Percentiles rank a stretch among this genome's conserved stretches.
These are phyloP conservation scores for Panulirus ornatus DNA, from an alignment of 1,140 invertebrate genomes.

Conservation along the genomic window DNA sequence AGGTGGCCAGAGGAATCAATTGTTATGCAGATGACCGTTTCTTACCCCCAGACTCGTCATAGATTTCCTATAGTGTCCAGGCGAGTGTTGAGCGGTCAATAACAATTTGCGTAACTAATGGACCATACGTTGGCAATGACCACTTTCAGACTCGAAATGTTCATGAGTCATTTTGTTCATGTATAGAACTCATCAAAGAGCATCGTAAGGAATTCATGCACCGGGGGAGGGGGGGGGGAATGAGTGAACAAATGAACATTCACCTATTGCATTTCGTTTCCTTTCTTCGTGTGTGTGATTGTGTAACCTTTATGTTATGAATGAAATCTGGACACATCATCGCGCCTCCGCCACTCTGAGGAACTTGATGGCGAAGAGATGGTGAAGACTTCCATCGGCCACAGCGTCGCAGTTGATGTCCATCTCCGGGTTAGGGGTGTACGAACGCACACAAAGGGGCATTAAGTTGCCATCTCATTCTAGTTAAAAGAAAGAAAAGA, in stretches of 20 bases:
- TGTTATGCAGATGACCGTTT: slow-evolving; percentile 64
- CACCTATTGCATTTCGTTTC: neutral
- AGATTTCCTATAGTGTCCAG: slow-evolving; percentile 65
- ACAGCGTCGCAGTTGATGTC: too few species aligned
- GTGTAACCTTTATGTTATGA: neutral
- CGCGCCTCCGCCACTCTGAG: neutral
- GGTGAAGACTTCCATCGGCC: neutral
- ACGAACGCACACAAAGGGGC: too few species aligned
- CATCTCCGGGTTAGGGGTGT: too few species aligned
- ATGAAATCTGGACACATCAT: neutral
- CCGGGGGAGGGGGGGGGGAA: neutral
- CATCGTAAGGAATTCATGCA: neutral
- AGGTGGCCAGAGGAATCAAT: slow-evolving; percentile 33
- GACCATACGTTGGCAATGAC: slow-evolving; percentile 61
- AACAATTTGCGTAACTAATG: slow-evolving; percentile 71
- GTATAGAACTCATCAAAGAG: neutral
- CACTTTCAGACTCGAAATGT: slow-evolving; percentile 27
- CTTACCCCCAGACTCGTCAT: slow-evolving; percentile 46
- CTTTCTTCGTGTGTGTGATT: neutral
- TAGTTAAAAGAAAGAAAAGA: too few species aligned
- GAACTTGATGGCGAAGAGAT: neutral
- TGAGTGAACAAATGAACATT: neutral
- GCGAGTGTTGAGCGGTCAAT: slow-evolving; percentile 42
- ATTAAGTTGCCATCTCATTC: too few species aligned
- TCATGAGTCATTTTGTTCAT: neutral